Base-by-base conservation (phyloP, 2,888 invertebrate genomes). In the Crematogaster levior region DNA sequence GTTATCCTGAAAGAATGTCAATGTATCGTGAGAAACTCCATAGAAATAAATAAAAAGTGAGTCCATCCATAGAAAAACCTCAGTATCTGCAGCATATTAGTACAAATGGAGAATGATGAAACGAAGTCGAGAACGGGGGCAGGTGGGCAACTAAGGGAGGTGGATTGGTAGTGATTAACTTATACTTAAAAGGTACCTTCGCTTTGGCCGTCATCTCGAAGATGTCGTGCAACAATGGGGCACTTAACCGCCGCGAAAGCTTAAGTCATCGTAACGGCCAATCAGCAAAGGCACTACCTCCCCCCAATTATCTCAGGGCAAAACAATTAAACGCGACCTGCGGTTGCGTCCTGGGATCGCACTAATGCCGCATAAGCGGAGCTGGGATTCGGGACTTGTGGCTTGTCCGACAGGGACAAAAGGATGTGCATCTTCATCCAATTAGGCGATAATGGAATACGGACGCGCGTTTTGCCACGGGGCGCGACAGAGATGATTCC, bases 341-440 rank as follows among this genome's bases (percentile, higher is more conserved):
- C 87, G 82, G 86, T 68, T 84, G 79, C 88, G 85, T 75, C 68
- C 84, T 37, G 65, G 81, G 83, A 85, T 85, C 83, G 79, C 60
- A 56, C 86, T 86, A 88, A 87, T 87, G 87, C 84, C 74, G 82
- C 56, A 80, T 66, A 82, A 82, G 70, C 83, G 75, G 77, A 30
- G 53, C 75, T 56, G 46, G 68, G 80, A 83, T 74, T 81, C 63
- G 48, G 85, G 63, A 70, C 83, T 83, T 80, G 85, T 84, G 74
- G 51, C 84, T 84, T 70, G 80, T 70, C 81, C 63, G 81, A 48
- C 80, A 68, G 81, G 86, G 89, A 91, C 91, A 92, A 91, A 91
- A 85, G 84, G 90, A 92, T 92, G 85, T 92, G 92, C 92, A 90
- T 90, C 91, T 92, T 92, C 92, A 93, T 92, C 91, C 91, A 91